phyloP scores from a whole-genome alignment of 1,140 invertebrate genomes.

The Nixonia krombeini region DNA sequence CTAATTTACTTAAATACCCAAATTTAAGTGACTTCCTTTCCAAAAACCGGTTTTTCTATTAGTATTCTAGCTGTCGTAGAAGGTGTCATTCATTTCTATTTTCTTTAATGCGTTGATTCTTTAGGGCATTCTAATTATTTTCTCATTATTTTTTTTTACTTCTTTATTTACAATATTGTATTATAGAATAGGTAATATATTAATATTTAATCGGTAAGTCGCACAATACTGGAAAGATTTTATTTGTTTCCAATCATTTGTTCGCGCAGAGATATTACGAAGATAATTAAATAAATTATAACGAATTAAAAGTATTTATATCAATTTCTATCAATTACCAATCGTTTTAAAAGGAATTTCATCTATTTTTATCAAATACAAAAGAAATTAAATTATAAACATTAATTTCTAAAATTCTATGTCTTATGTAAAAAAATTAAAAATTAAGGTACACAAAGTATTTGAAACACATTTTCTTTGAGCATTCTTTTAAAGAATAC shows the following conservation, averaged over 20 bases:
- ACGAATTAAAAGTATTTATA: too few relatives aligned
- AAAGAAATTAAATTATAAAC: conserved; percentile 1
- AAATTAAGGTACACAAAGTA: conserved; percentile 21
- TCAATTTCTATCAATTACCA: background rate
- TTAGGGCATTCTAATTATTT: conserved; percentile 22
- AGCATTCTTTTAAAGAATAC: background rate
- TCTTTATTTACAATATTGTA: too few relatives aligned
- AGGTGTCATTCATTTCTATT: conserved; percentile 39
- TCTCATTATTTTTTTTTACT: conserved; percentile 1
- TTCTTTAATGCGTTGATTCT: conserved; percentile 33
- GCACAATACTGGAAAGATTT: too few relatives aligned
- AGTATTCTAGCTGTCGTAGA: conserved; percentile 30
- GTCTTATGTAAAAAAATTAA: too few relatives aligned
- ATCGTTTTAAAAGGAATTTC: too few relatives aligned
- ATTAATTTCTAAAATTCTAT: background rate
- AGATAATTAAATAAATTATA: too few relatives aligned
- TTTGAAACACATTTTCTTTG: too few relatives aligned
- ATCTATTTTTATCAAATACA: conserved; percentile 8
- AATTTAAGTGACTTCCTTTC: conserved; percentile 38
- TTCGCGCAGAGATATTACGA: too few relatives aligned
- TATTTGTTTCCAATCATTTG: too few relatives aligned
- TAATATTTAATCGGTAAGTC: too few relatives aligned
- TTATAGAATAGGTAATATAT: too few relatives aligned
- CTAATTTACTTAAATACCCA: too few relatives aligned
- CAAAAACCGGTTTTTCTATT: conserved; percentile 48